Conservation (phyloP, 2,888 invertebrate species). For the Lathronympha strigana region DNA sequence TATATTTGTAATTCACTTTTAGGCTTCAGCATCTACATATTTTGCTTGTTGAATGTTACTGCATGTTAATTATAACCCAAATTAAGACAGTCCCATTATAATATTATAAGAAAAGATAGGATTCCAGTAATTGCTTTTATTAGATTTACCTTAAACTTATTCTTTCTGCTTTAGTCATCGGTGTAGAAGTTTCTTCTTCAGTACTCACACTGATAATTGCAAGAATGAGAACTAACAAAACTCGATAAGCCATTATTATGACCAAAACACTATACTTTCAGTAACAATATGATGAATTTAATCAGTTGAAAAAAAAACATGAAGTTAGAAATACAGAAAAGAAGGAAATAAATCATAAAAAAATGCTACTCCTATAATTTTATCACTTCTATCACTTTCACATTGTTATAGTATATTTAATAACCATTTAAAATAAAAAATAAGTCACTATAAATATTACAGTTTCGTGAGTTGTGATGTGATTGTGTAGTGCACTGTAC, state of each 20-base stretch:
- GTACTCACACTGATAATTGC: slow-evolving; percentile 73
- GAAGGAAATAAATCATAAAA: slow-evolving; percentile 26
- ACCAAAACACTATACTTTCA: slow-evolving; percentile 64
- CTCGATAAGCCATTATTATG: slow-evolving; percentile 72
- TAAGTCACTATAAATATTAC: slow-evolving; percentile 1
- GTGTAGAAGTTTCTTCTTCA: slow-evolving; percentile 64
- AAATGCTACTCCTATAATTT: slow-evolving; percentile 26
- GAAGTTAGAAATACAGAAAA: slow-evolving; percentile 19
- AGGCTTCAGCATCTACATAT: neutral
- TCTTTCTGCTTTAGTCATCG: slow-evolving; percentile 87
- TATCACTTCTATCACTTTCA: slow-evolving; percentile 24
- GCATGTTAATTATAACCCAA: neutral
- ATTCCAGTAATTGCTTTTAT: neutral
- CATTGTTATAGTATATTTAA: slow-evolving; percentile 18
- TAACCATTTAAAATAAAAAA: neutral
- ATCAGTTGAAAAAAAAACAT: slow-evolving; percentile 41
- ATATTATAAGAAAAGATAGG: neutral
- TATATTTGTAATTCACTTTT: neutral
- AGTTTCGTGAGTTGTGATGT: slow-evolving; percentile 20
- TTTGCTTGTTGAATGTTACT: neutral
- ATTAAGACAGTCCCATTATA: neutral
- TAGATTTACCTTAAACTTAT: slow-evolving; percentile 85
- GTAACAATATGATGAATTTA: slow-evolving; percentile 55
- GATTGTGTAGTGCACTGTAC: slow-evolving; percentile 8
- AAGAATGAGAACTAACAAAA: slow-evolving; percentile 72